Percentiles rank a stretch among this genome's conserved stretches.
These are phyloP conservation scores for Anastatus disparis DNA, from an alignment of 1,140 invertebrate genomes.

Conservation along the genomic window DNA sequence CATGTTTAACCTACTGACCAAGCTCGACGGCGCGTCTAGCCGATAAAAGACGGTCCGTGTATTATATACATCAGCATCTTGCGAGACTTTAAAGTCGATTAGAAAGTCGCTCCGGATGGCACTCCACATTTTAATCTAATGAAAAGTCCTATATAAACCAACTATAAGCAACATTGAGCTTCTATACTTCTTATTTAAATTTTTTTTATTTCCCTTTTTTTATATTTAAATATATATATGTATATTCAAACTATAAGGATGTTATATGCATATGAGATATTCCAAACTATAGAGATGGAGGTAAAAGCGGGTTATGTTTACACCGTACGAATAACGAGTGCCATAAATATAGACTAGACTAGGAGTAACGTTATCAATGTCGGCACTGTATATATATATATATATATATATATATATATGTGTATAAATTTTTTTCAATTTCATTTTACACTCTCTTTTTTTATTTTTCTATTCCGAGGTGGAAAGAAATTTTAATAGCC, in stretches of 20 bases:
- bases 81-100: conserved; percentile 46
- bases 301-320: conserved; percentile 13
- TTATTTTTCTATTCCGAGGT: conserved; percentile 35
- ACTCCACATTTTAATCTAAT: conserved; percentile 41
- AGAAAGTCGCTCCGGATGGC: conserved; percentile 54
- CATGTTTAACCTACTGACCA: conserved; percentile 64
- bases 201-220: background rate
- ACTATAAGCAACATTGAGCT: background rate
- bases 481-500: conserved; percentile 36
- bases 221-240: background rate
- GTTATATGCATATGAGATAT: conserved; percentile 20
- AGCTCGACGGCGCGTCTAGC: conserved; percentile 44
- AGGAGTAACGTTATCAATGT: conserved; percentile 34
- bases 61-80: background rate
- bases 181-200: too few species aligned
- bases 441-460: conserved; percentile 27
- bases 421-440: too few species aligned
- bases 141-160: conserved; percentile 10
- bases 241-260: background rate
- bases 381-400: conserved; percentile 1
- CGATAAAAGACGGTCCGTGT: conserved; percentile 24
- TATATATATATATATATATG: conserved; percentile 29
- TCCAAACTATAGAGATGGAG: background rate
- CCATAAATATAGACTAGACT: conserved; percentile 35
- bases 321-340: conserved; percentile 34